Evolutionary conservation across 2,113 vertebrate genomes (phyloP).

Genomic region (Chionodraco myersi): DNA sequence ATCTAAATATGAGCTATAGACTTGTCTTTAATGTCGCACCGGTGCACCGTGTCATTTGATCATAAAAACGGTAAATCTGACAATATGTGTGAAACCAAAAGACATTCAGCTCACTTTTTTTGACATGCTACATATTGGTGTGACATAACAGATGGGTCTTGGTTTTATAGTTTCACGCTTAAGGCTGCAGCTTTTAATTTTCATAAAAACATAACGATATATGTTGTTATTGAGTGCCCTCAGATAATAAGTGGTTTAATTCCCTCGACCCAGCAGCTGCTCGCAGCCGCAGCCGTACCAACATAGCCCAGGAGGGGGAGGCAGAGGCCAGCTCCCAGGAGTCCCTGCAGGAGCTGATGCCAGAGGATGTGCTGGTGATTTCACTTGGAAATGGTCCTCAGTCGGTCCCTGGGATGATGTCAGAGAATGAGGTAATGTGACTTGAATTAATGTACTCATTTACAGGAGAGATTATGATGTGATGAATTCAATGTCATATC

Average conservation of each 20-base stretch:
- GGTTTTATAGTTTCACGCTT: conserved; percentile 14
- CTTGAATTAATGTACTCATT: conserved; percentile 65
- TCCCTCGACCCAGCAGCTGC: conserved; percentile 80
- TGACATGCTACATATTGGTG: conserved; percentile 7
- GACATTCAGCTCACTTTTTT: background rate
- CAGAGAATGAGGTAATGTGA: conserved; percentile 95
- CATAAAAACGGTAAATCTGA: background rate
- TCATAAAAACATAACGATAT: background rate
- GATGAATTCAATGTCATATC: conserved; percentile 50
- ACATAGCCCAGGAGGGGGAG: conserved; percentile 91
- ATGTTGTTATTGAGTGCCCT: background rate
- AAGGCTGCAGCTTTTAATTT: conserved; percentile 5
- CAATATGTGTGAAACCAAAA: background rate
- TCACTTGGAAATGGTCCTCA: conserved; percentile 92
- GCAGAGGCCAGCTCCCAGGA: conserved; percentile 92
- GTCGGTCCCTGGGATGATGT: conserved; percentile 98
- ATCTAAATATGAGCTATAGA: background rate
- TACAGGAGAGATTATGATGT: conserved; percentile 48
- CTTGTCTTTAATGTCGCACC: conserved; percentile 14
- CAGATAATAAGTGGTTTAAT: conserved; percentile 4
- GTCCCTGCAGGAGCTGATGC: conserved; percentile 90
- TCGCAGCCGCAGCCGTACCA: conserved; percentile 93
- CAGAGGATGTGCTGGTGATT: conserved; percentile 97
- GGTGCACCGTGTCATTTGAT: background rate
- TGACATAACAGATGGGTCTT: conserved; percentile 25